Base-by-base conservation (phyloP, 2,888 invertebrate genomes). In the Latrodectus elegans region DNA sequence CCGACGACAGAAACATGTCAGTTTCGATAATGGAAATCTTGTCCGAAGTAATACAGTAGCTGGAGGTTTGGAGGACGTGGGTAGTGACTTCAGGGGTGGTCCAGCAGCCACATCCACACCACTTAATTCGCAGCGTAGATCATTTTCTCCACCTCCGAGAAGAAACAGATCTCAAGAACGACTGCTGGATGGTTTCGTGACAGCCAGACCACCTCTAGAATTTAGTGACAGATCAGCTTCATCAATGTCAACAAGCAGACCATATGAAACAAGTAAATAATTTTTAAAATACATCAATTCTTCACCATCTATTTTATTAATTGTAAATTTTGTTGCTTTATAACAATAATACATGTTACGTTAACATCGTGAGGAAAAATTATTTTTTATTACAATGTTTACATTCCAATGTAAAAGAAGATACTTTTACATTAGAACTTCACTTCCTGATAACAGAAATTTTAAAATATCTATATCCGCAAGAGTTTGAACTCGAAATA, bases 1-100 rank as follows among this genome's bases (percentile, higher is more conserved):
- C 51, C 88, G 90, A 10, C 80, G 96, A 92, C 95, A 95, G 89
- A 97, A 97, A 92, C 97, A 97, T 92, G 97, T 97, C 60, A 97
- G 96, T 91, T 97, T 97, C 85, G 92, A 92, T 84, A 90, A 91
- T n/a, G 90, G 91, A 0, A 91, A 91, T 10, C 88, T 91, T 91
- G 96, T 97, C 73, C 94, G 97, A 84, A 97, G 97, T 8, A 96
- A 97, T 92, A 90, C 90, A 22, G 84, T 90, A 8, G 87, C 83
- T 4, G 89, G 89, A 55, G 89, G 89, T 17, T 81, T 90, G 26
- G 88, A 88, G 82, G 88, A 88, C 64, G 88, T 89, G 22, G 86
- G 86, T 68, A 76, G 77, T 49, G 79, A 79, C 68, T 79, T 75
- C 51, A 76, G 84, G 55, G 73, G 75, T 81, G 88, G 89, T 64